These are phyloP conservation scores for Atherinomorus stipes DNA, from an alignment of 2,113 vertebrate species.

Conservation along the genomic window DNA sequence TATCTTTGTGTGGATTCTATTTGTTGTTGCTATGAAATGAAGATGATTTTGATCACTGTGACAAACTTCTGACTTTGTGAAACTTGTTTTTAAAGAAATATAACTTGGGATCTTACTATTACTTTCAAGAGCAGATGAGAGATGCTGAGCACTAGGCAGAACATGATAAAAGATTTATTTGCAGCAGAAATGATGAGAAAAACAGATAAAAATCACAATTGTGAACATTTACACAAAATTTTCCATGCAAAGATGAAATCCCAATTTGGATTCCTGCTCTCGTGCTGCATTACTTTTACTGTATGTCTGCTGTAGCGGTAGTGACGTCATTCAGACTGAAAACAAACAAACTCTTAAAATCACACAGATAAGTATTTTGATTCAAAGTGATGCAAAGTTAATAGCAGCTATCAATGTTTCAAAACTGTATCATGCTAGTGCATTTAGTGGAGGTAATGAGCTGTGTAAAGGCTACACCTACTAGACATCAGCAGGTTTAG, in stretches of 20 bases:
- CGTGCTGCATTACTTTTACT: neutral
- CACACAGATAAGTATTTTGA: neutral
- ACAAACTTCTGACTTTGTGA: conserved; percentile 23
- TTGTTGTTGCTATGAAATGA: conserved; percentile 15
- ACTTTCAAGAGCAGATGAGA: neutral
- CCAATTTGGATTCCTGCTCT: neutral
- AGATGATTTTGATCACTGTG: conserved; percentile 41
- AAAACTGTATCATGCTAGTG: no score
- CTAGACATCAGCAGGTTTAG: no score
- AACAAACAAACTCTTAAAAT: neutral
- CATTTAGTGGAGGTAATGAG: no score
- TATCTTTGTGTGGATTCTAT: conserved; percentile 20
- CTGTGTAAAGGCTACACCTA: no score
- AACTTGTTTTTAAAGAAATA: neutral
- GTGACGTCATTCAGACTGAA: neutral
- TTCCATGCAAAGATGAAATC: neutral
- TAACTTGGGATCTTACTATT: neutral
- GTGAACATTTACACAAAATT: neutral
- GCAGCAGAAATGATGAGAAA: neutral
- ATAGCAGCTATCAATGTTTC: no score
- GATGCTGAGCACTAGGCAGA: neutral
- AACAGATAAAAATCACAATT: neutral
- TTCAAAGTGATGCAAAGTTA: no score
- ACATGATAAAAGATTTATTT: neutral
- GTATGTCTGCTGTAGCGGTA: neutral